Conservation (phyloP, 2,113 vertebrate genomes). For the Narcine bancroftii region DNA sequence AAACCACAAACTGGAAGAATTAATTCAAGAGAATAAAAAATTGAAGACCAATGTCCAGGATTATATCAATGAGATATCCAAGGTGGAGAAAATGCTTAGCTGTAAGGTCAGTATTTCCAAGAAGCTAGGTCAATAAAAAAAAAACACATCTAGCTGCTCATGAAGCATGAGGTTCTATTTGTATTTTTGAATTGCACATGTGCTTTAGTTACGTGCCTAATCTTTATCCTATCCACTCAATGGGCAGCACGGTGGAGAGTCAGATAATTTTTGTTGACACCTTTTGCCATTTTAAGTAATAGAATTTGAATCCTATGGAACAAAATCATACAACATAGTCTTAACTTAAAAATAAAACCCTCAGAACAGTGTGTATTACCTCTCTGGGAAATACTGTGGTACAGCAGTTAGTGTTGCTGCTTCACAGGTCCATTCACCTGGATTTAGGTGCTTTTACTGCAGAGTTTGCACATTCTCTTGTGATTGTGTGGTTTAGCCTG, state of each 20-base stretch:
- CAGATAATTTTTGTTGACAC: neutral
- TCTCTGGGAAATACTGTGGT: too few relatives aligned
- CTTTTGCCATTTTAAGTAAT: neutral
- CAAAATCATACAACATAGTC: neutral
- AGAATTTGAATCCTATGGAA: neutral
- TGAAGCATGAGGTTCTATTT: neutral
- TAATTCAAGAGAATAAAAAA: conserved; percentile 51
- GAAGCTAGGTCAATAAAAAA: neutral
- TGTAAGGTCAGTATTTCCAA: conserved; percentile 50
- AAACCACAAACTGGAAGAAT: conserved; percentile 51
- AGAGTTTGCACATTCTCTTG: too few relatives aligned
- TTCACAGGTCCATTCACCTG: too few relatives aligned
- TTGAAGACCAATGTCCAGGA: conserved; percentile 54
- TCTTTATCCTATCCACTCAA: neutral
- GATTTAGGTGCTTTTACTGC: too few relatives aligned
- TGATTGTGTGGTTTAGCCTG: too few relatives aligned
- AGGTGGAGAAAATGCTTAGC: conserved; percentile 55
- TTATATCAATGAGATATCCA: conserved; percentile 48
- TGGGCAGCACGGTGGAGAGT: neutral
- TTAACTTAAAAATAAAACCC: neutral
- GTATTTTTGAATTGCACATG: neutral
- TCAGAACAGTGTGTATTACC: too few relatives aligned
- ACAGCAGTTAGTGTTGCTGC: too few relatives aligned
- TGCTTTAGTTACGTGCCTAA: neutral
- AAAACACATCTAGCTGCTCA: neutral